Evolutionary conservation across 1,140 invertebrate genomes (phyloP).

Genomic region (Maconellicoccus hirsutus): DNA sequence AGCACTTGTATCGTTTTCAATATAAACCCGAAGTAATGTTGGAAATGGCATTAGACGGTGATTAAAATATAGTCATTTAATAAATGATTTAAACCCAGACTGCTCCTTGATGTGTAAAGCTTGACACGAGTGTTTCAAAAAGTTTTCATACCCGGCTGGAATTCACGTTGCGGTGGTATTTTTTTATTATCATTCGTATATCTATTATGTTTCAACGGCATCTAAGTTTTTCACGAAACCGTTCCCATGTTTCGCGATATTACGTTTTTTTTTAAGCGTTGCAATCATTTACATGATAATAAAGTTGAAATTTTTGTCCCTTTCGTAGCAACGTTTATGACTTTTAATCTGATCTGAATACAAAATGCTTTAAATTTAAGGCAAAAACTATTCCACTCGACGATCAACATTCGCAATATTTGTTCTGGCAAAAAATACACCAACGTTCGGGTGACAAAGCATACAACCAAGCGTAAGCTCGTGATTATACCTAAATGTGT

Average conservation of each 20-base stretch:
- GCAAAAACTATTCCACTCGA: neutral
- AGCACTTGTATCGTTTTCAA: too few relatives aligned
- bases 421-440: neutral
- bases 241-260: neutral
- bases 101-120: too few relatives aligned
- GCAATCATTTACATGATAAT: slow-evolving; percentile 9
- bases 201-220: neutral
- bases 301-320: neutral
- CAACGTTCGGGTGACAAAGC: too few relatives aligned
- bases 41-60: too few relatives aligned
- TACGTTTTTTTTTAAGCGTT: neutral
- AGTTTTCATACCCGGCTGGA: too few relatives aligned
- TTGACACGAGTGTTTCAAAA: too few relatives aligned
- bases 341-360: slow-evolving; percentile 9
- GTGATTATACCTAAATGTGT: too few relatives aligned
- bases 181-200: neutral
- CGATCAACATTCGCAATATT: neutral
- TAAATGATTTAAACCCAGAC: too few relatives aligned
- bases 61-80: too few relatives aligned
- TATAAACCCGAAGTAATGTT: too few relatives aligned
- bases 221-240: neutral
- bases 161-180: too few relatives aligned
- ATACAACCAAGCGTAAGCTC: too few relatives aligned
- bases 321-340: neutral
- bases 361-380: neutral